These are phyloP conservation scores for Oreochromis grahami DNA, from an alignment of 2,797 vertebrate genomes.

Conservation along the genomic window DNA sequence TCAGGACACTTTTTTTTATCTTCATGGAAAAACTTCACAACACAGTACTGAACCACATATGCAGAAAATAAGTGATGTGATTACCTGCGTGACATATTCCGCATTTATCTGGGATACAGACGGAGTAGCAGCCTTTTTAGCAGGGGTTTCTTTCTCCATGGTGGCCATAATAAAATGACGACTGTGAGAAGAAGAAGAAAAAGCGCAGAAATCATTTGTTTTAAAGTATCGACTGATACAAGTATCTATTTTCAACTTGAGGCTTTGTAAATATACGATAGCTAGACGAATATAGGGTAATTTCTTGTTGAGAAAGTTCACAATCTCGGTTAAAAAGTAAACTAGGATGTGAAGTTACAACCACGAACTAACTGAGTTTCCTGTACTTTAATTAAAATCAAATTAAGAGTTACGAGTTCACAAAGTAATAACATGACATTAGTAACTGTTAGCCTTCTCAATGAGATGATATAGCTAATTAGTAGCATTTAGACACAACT, in stretches of 20 bases:
- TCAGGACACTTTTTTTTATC: background rate
- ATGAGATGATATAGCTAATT: background rate
- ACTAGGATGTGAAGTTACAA: fast-evolving
- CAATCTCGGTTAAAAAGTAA: background rate
- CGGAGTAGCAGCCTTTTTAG: conserved; percentile 89
- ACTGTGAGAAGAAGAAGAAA: background rate
- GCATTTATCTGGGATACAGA: conserved; percentile 98
- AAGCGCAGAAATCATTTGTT: background rate
- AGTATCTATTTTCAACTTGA: background rate
- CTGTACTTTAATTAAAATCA: background rate
- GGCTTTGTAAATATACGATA: background rate
- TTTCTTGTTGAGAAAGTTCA: background rate
- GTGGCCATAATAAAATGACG: conserved; percentile 32
- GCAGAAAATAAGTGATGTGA: background rate
- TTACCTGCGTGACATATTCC: conserved; percentile 96
- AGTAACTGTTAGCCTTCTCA: background rate
- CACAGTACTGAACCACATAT: background rate
- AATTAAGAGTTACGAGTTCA: background rate
- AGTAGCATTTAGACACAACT: background rate
- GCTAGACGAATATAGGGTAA: too few relatives aligned
- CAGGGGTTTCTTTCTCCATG: conserved; percentile 73
- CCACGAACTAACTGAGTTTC: background rate
- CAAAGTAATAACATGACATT: background rate
- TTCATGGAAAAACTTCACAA: background rate
- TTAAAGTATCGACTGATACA: background rate